These are phyloP conservation scores for Cryptotermes secundus DNA, from an alignment of 1,140 invertebrate species.

Conservation along the genomic window DNA sequence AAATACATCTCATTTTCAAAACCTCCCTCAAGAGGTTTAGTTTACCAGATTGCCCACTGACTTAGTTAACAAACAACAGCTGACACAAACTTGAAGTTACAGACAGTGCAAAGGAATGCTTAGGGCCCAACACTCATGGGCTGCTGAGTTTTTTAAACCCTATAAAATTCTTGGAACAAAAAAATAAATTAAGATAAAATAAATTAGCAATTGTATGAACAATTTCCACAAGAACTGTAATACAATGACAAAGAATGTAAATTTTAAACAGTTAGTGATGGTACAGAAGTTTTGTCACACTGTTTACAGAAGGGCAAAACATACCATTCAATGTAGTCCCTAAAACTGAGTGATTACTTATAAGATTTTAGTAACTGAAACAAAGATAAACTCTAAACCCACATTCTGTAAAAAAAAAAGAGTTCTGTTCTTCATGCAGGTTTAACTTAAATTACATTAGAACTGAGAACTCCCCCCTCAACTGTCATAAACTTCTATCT, in stretches of 20 bases:
- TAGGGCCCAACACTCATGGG: not conserved
- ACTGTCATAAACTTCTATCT: not conserved
- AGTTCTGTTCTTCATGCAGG: not conserved
- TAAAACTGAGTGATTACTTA: not conserved
- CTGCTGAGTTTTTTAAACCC: not conserved
- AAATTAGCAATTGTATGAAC: constrained; percentile 9
- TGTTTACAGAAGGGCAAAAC: not conserved
- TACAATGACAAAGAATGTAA: not conserved
- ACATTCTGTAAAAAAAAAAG: not conserved
- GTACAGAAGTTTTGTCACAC: no score
- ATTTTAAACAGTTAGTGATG: no score
- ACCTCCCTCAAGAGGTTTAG: not conserved
- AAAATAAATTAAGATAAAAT: constrained; percentile 7
- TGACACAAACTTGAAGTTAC: not conserved
- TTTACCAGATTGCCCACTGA: not conserved
- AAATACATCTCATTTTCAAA: not conserved
- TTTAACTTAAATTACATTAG: not conserved
- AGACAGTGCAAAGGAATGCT: constrained; percentile 5
- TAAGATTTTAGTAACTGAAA: not conserved
- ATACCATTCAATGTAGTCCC: not conserved
- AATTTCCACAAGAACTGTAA: not conserved
- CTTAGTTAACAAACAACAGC: not conserved
- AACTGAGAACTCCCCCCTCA: not conserved
- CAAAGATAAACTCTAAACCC: not conserved
- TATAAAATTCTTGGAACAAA: not conserved